These are phyloP conservation scores for Amphiduros pacificus DNA, from an alignment of 2,888 invertebrate species.

Conservation along the genomic window DNA sequence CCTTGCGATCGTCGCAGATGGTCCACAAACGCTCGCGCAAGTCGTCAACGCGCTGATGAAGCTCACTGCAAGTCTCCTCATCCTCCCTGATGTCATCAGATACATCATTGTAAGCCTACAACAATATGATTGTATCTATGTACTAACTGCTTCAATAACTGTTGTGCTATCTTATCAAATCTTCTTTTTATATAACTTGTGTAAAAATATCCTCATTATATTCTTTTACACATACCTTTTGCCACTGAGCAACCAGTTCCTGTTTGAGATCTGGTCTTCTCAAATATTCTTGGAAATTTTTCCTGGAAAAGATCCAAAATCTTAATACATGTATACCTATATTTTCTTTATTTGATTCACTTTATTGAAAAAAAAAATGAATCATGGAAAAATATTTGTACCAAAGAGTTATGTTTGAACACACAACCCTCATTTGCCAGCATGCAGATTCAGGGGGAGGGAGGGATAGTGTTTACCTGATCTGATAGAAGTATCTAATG, in stretches of 20 bases:
- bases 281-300: constrained; percentile 52
- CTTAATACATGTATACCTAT: too few relatives aligned
- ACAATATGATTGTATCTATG: background rate
- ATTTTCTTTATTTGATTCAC: too few relatives aligned
- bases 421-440: too few relatives aligned
- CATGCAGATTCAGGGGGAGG: too few relatives aligned
- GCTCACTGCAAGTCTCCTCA: constrained; percentile 56
- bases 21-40: constrained; percentile 56
- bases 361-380: too few relatives aligned
- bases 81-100: constrained; percentile 58
- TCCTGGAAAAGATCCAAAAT: constrained; percentile 42
- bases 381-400: too few relatives aligned
- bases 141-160: background rate
- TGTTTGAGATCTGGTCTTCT: constrained; percentile 57
- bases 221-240: constrained; percentile 52
- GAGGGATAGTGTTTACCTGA: constrained; percentile 37
- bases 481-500: constrained; percentile 55
- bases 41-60: constrained; percentile 58
- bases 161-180: background rate
- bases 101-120: constrained; percentile 55
- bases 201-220: background rate
- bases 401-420: too few relatives aligned
- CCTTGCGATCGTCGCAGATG: constrained; percentile 58
- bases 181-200: background rate
- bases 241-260: constrained; percentile 56